These are phyloP conservation scores for Eupithecia dodoneata DNA, from an alignment of 2,888 invertebrate species.

Conservation along the genomic window DNA sequence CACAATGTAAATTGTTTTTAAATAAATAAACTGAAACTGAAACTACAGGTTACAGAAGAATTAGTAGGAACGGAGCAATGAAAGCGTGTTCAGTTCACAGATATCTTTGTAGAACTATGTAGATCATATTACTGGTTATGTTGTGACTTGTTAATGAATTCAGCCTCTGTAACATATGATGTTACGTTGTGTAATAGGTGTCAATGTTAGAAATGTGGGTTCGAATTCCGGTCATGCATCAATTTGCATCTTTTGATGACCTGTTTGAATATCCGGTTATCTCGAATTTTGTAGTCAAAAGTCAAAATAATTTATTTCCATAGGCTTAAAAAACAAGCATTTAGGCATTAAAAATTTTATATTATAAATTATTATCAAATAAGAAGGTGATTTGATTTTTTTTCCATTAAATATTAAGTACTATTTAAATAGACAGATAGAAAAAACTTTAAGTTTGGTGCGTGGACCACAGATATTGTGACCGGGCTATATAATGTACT, in stretches of 20 bases:
- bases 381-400: too few species aligned
- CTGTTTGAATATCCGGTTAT: background rate
- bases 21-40: too few species aligned
- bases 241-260: background rate
- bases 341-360: too few species aligned
- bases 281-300: background rate
- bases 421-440: too few species aligned
- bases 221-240: background rate
- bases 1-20: too few species aligned
- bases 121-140: background rate
- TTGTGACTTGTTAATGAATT: constrained; percentile 1
- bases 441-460: too few species aligned
- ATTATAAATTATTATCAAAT: too few species aligned
- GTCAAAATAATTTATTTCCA: too few species aligned
- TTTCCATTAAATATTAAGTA: too few species aligned
- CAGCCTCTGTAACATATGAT: constrained; percentile 1
- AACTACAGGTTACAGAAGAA: background rate
- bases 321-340: too few species aligned
- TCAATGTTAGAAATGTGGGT: constrained; percentile 4
- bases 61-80: background rate
- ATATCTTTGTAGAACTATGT: background rate
- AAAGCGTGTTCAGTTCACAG: background rate
- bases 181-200: constrained; percentile 6
- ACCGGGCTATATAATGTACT: too few species aligned
- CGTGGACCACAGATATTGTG: too few species aligned